These are phyloP conservation scores for Acestrorhynchus altus DNA, from an alignment of 2,797 vertebrate genomes.

Conservation along the genomic window DNA sequence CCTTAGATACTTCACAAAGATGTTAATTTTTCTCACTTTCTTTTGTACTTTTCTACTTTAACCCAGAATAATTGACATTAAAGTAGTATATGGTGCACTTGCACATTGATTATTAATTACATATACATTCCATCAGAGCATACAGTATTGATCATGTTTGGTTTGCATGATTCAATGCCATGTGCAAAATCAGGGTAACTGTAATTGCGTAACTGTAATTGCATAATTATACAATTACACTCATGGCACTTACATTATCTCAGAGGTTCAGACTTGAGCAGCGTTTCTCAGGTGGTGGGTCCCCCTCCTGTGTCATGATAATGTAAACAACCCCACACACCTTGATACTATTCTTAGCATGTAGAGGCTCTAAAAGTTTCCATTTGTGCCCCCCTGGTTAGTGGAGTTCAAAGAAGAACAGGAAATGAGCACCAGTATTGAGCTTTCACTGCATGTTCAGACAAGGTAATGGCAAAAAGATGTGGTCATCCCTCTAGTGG, in stretches of 20 bases:
- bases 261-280: background rate
- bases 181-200: background rate
- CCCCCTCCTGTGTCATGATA: constrained; percentile 26
- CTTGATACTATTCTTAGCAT: constrained; percentile 83
- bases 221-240: background rate
- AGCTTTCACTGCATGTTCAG: constrained; percentile 10
- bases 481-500: constrained; percentile 70
- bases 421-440: constrained; percentile 70
- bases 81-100: background rate
- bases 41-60: too few species aligned
- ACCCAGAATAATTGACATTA: too few species aligned
- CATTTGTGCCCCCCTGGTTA: constrained; percentile 77
- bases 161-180: background rate
- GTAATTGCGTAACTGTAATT: background rate
- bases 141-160: background rate
- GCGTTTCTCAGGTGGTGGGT: background rate
- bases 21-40: too few species aligned
- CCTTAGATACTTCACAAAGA: too few species aligned
- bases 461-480: constrained; percentile 31
- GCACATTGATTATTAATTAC: too few species aligned
- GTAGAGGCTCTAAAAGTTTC: constrained; percentile 81
- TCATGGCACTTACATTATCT: background rate
- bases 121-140: background rate
- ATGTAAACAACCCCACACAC: constrained; percentile 42
- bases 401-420: constrained; percentile 73